These are phyloP conservation scores for Brachypteracias leptosomus DNA, from an alignment of 2,113 vertebrate species.

Conservation along the genomic window DNA sequence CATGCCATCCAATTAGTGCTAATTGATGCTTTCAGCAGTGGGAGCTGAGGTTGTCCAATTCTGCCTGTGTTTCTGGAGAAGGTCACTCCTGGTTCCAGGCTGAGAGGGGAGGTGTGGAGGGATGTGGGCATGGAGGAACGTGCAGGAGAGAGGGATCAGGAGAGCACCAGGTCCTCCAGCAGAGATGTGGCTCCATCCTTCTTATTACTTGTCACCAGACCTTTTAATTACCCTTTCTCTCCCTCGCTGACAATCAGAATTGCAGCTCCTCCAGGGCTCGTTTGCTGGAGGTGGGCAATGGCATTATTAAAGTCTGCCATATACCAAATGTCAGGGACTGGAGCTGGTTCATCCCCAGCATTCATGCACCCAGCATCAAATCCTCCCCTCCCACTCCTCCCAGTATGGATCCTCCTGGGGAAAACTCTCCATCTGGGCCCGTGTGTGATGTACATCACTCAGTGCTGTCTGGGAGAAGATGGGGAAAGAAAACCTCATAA, in stretches of 20 bases:
- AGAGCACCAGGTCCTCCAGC: neutral
- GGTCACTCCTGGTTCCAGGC: neutral
- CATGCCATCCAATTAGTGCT: neutral
- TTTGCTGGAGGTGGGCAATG: neutral
- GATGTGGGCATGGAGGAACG: accelerated
- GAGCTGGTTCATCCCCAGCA: neutral
- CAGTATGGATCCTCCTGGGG: accelerated
- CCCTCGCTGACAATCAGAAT: neutral
- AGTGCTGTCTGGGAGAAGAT: accelerated
- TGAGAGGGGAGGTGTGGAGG: neutral
- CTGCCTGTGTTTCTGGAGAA: neutral
- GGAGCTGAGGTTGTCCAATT: neutral
- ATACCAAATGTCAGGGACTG: neutral
- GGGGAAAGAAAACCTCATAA: neutral
- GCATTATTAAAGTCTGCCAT: neutral
- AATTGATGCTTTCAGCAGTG: neutral
- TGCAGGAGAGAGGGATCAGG: accelerated
- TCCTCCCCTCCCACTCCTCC: neutral
- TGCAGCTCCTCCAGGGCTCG: neutral
- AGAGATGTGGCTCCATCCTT: neutral
- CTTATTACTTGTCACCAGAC: neutral
- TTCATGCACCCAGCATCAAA: accelerated
- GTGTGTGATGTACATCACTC: accelerated
- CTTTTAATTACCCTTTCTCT: neutral
- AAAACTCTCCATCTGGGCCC: neutral